phyloP scores from a whole-genome alignment of 2,797 vertebrate species.

The Intellagama lesueurii region DNA sequence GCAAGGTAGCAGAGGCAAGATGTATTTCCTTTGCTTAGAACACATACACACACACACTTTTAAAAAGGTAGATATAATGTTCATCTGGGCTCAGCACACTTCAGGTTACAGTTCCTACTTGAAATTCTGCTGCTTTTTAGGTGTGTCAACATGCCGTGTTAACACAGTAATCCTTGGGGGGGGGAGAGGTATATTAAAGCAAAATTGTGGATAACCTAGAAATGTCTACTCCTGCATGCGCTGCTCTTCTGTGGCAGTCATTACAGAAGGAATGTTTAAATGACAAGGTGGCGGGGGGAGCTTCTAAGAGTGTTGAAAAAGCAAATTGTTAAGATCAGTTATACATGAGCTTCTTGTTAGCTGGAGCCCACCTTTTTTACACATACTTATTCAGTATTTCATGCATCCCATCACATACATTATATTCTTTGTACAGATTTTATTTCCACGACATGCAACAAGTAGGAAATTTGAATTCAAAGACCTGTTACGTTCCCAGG shows the following conservation, averaged over 20 bases:
- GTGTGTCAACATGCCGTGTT: neutral
- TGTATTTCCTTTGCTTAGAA: neutral
- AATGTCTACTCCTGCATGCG: neutral
- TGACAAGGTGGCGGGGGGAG: neutral
- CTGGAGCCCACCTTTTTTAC: too few species aligned
- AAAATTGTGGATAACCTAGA: neutral
- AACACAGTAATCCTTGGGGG: neutral
- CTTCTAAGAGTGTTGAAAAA: neutral
- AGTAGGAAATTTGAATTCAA: constrained; percentile 21
- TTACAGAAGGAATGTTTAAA: neutral
- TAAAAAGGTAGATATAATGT: neutral
- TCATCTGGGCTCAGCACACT: neutral
- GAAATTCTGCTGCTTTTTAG: neutral
- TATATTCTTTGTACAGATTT: neutral
- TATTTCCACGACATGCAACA: neutral
- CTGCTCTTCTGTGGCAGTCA: neutral
- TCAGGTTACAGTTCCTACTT: neutral
- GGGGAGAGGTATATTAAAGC: neutral
- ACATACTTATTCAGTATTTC: neutral
- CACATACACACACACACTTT: neutral
- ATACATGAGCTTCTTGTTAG: neutral
- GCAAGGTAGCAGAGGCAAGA: neutral
- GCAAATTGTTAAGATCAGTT: neutral
- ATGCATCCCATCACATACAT: neutral
- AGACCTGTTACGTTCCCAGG: neutral